Base-by-base conservation (phyloP, 2,113 vertebrate genomes). In the Harpagus bidentatus region DNA sequence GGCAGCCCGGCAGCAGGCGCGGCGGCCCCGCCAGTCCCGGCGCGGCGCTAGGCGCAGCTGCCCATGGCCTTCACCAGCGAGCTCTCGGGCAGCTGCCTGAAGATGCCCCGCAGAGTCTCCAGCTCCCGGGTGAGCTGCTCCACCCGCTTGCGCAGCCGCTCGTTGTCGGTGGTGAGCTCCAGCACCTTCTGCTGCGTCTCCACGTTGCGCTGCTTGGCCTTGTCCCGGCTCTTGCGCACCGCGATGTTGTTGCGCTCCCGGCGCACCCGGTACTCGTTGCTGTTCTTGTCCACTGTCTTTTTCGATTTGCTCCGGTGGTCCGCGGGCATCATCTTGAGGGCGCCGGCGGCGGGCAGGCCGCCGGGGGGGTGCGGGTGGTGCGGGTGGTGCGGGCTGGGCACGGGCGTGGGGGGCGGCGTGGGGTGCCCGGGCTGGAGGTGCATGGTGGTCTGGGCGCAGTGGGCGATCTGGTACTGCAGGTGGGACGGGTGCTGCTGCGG, bases 181-280 rank as follows among this genome's bases (percentile, higher is more conserved):
- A 99, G 97, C 94, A 99, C 99, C 97, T 99, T 99, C 80, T 99
- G 99, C 98, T 99, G 99, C 66, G 99, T 99, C 98, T 99, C 99
- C 95, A 99, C 98, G 97, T 99, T 99, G 97, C 99, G 99, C 97
- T 99, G 98, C 98, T 99, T 99, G 61, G 99, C 99, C 97, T 99
- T 99, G 98, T 99, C 99, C 40, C 99, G 97, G 98, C 99, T 99
- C 97, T 99, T 99, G 90, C 99, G 98, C 98, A 99, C 99, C 8
- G 99, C 99, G 95, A 99, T 99, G 98, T 99, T 99, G 98, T 99
- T 99, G 97, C 99, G 99, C 98, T 99, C 99, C 58, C 99, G 98
- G 95, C 99, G 88, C 98, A 99, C 98, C 66, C 99, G 98, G 98
- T 99, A 99, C 98, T 99, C 99, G 84, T 97, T 98, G 98, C 99